phyloP scores from a whole-genome alignment of 2,797 vertebrate genomes.

The Pteropus rufus region DNA sequence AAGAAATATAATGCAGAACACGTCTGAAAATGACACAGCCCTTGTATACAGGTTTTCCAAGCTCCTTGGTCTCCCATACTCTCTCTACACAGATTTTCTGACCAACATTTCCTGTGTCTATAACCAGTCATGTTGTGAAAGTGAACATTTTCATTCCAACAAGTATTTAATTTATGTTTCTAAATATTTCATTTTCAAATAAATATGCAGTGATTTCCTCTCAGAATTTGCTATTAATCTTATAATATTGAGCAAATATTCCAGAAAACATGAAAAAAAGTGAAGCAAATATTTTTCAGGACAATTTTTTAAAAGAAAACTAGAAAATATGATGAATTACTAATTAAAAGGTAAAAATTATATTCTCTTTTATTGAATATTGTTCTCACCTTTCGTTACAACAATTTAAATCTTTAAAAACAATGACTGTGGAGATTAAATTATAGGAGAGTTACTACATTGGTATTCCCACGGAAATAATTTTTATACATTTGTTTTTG shows the following conservation, averaged over 20 bases:
- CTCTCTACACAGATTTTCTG: neutral
- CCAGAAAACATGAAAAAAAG: neutral
- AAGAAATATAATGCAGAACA: neutral
- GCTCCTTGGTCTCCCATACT: neutral
- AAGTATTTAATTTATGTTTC: neutral
- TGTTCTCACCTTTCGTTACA: neutral
- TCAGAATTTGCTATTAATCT: neutral
- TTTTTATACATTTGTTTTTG: neutral
- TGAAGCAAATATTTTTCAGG: neutral
- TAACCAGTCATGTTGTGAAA: neutral
- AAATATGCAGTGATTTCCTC: neutral
- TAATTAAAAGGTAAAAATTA: neutral
- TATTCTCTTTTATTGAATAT: neutral
- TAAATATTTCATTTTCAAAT: neutral
- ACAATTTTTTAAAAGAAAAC: constrained; percentile 8
- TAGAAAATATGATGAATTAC: neutral
- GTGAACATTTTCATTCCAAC: neutral
- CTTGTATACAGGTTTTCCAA: neutral
- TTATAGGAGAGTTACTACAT: neutral
- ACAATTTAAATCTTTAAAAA: neutral
- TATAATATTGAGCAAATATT: neutral
- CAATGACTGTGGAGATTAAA: neutral
- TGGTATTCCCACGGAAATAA: neutral
- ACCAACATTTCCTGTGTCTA: neutral
- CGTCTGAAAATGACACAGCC: neutral